phyloP scores from a whole-genome alignment of 2,888 invertebrate genomes.

The Acrobeloides nanus region DNA sequence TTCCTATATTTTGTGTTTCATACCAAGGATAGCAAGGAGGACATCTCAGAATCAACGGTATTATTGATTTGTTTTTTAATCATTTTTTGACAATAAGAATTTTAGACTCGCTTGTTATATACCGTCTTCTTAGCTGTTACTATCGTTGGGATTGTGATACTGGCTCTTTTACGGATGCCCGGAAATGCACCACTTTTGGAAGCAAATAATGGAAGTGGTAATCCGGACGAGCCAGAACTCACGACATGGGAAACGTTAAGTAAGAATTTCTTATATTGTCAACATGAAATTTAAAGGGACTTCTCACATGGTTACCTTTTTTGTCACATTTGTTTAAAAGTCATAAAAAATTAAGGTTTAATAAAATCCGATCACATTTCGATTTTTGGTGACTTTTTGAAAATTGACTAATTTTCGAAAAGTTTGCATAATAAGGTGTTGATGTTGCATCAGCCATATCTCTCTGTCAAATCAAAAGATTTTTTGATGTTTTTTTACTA shows the following conservation, averaged over 20 bases:
- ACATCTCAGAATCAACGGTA: slow-evolving; percentile 24
- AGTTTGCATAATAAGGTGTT: no score
- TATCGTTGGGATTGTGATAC: slow-evolving; percentile 63
- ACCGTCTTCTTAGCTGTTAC: slow-evolving; percentile 67
- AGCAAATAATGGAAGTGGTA: neutral
- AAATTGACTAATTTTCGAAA: no score
- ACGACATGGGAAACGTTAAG: slow-evolving; percentile 12
- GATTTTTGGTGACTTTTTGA: no score
- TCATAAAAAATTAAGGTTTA: no score
- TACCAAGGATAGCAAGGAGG: slow-evolving; percentile 29
- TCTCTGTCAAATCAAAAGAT: no score
- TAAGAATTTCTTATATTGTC: slow-evolving; percentile 5
- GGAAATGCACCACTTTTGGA: slow-evolving; percentile 8
- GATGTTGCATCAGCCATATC: no score
- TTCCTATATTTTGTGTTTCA: slow-evolving; percentile 84
- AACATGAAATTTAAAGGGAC: slow-evolving; percentile 6
- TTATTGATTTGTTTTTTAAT: no score
- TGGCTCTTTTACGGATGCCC: slow-evolving; percentile 52
- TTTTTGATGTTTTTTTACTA: no score
- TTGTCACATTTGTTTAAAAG: slow-evolving; percentile 1
- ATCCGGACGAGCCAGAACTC: slow-evolving; percentile 4
- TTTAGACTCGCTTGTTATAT: slow-evolving; percentile 66
- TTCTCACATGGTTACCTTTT: no score
- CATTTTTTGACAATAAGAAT: no score
- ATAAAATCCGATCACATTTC: no score